Percentiles rank a stretch among this genome's conserved stretches.
Conservation (phyloP, 2,888 invertebrate species). For the Lasioglossum calceatum region DNA sequence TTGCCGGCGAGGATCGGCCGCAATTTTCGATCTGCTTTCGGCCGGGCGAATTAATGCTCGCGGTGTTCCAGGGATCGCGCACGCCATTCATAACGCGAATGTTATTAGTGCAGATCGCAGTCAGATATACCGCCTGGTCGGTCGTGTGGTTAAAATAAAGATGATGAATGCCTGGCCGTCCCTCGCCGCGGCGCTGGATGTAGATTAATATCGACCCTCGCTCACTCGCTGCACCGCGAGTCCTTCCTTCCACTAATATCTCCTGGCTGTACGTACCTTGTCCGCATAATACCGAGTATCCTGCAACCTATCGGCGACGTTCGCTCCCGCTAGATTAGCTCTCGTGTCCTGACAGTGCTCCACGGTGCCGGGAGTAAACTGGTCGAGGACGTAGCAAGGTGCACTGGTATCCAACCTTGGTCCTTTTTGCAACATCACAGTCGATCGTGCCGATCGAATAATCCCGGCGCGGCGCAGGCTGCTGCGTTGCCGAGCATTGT, state of each 20-base stretch:
- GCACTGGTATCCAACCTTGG: neutral
- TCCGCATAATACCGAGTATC: constrained; percentile 50
- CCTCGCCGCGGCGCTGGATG: constrained; percentile 75
- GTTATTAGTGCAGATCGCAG: constrained; percentile 82
- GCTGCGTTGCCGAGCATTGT: constrained; percentile 8
- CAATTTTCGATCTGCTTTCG: constrained; percentile 73
- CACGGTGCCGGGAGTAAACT: constrained; percentile 31
- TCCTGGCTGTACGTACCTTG: constrained; percentile 43
- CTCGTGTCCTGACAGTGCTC: constrained; percentile 30
- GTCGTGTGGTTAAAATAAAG: constrained; percentile 82
- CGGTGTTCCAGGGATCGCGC: constrained; percentile 78
- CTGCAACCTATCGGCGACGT: constrained; percentile 52
- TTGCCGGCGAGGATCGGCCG: constrained; percentile 31
- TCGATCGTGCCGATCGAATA: constrained; percentile 2
- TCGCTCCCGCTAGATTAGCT: constrained; percentile 39
- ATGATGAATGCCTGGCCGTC: constrained; percentile 80
- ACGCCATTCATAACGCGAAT: constrained; percentile 81
- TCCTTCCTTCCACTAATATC: constrained; percentile 69
- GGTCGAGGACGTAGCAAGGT: constrained; percentile 13
- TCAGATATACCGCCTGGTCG: constrained; percentile 77
- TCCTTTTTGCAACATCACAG: constrained; percentile 33
- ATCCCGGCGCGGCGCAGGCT: neutral
- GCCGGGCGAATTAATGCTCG: constrained; percentile 79
- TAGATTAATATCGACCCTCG: constrained; percentile 80
- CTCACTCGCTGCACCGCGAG: constrained; percentile 64